phyloP scores from a whole-genome alignment of 2,888 invertebrate genomes.

The Watsonalla binaria region DNA sequence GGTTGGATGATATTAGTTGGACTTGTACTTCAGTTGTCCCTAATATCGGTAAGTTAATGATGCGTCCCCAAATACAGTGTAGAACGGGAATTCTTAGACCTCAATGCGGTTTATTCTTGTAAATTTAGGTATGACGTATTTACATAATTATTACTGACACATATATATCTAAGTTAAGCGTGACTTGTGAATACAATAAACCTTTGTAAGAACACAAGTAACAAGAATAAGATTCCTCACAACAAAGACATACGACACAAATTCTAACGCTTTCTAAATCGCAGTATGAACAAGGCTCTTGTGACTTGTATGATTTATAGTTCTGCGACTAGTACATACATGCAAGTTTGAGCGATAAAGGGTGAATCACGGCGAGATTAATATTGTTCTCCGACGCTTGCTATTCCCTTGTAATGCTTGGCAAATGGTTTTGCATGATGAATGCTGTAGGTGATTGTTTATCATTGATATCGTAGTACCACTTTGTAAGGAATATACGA shows the following conservation, averaged over 20 bases:
- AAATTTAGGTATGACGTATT: too few species aligned
- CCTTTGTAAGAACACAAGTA: background rate
- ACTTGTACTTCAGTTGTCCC: too few species aligned
- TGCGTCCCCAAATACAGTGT: too few species aligned
- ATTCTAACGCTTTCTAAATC: constrained; percentile 11
- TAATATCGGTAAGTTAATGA: too few species aligned
- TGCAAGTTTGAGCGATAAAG: constrained; percentile 63
- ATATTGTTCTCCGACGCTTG: constrained; percentile 50
- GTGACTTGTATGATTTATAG: constrained; percentile 54
- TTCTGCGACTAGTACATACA: constrained; percentile 41
- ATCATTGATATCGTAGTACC: constrained; percentile 13
- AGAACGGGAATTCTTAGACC: too few species aligned
- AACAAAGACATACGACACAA: constrained; percentile 11
- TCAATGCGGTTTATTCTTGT: too few species aligned
- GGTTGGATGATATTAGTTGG: too few species aligned
- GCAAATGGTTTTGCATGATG: constrained; percentile 55
- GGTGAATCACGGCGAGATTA: constrained; percentile 61
- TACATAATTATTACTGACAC: too few species aligned
- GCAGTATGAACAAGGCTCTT: constrained; percentile 26
- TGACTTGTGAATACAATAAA: too few species aligned
- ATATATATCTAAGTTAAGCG: too few species aligned
- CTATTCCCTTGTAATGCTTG: constrained; percentile 57
- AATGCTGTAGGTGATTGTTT: constrained; percentile 27
- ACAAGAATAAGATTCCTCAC: constrained; percentile 14
- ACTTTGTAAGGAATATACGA: background rate